phyloP scores from a whole-genome alignment of 2,797 vertebrate species.

The Benthosema pterotum region DNA sequence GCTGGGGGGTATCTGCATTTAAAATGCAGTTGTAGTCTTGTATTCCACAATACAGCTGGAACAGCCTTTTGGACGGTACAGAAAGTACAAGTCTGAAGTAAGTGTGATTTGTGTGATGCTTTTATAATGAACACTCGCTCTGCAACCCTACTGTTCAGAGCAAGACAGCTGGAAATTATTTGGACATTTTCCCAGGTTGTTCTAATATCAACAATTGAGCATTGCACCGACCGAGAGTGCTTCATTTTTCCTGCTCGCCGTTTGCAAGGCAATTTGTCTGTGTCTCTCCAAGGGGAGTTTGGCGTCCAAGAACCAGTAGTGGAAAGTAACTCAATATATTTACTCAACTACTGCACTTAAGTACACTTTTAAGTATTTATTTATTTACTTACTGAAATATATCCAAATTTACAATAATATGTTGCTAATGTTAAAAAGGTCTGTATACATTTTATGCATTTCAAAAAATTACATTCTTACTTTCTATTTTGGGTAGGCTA shows the following conservation, averaged over 20 bases:
- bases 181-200: not conserved
- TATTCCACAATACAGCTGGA: not conserved
- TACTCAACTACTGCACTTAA: too few species aligned
- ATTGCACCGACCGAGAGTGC: not conserved
- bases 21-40: not conserved
- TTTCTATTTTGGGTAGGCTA: too few species aligned
- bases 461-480: too few species aligned
- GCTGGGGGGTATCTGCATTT: too few species aligned
- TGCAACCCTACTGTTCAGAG: conserved; percentile 1
- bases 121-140: not conserved
- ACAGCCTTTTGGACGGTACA: not conserved
- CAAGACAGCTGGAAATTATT: conserved; percentile 10
- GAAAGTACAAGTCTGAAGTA: not conserved
- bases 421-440: too few species aligned
- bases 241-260: conserved; percentile 2
- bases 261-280: conserved; percentile 16
- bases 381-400: too few species aligned
- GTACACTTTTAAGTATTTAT: too few species aligned
- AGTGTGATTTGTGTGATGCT: not conserved
- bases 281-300: conserved; percentile 15
- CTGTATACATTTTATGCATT: too few species aligned
- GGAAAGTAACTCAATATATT: too few species aligned
- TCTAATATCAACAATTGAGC: conserved; percentile 4
- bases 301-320: conserved; percentile 6
- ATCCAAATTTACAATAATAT: too few species aligned